These are phyloP conservation scores for Syritta pipiens DNA, from an alignment of 2,888 invertebrate species.

Conservation along the genomic window DNA sequence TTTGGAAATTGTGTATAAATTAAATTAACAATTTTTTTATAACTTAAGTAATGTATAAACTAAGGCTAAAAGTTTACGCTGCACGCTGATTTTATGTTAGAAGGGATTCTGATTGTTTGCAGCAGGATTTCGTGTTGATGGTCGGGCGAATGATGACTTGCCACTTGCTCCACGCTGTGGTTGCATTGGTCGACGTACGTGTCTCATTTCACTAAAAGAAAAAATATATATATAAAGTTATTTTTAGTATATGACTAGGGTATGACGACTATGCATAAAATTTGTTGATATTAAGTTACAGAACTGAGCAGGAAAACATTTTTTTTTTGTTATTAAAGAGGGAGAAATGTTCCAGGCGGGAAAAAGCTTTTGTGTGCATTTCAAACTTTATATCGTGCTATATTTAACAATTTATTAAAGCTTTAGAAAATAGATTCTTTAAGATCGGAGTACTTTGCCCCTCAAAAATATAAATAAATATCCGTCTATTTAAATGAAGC, in stretches of 20 bases:
- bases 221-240: constrained; percentile 6
- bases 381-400: neutral
- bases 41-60: constrained; percentile 82
- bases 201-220: constrained; percentile 82
- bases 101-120: constrained; percentile 81
- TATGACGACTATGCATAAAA: too few relatives aligned
- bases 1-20: constrained; percentile 35
- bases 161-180: constrained; percentile 81
- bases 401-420: neutral
- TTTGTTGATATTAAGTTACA: constrained; percentile 8
- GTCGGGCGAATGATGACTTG: constrained; percentile 81
- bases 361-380: constrained; percentile 6
- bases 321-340: neutral
- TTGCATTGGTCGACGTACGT: constrained; percentile 82
- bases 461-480: too few relatives aligned
- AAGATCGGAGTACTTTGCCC: too few relatives aligned
- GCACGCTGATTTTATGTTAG: constrained; percentile 82
- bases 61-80: constrained; percentile 82
- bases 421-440: too few relatives aligned
- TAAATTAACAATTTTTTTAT: constrained; percentile 74
- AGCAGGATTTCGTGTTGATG: constrained; percentile 81
- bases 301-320: constrained; percentile 9
- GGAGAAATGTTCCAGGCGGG: neutral
- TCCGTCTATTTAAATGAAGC: too few relatives aligned
- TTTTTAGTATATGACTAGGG: too few relatives aligned